Evolutionary conservation across 2,888 invertebrate genomes (phyloP), one percentile per base, ranked within the genome.

Genomic region (Apamea anceps): DNA sequence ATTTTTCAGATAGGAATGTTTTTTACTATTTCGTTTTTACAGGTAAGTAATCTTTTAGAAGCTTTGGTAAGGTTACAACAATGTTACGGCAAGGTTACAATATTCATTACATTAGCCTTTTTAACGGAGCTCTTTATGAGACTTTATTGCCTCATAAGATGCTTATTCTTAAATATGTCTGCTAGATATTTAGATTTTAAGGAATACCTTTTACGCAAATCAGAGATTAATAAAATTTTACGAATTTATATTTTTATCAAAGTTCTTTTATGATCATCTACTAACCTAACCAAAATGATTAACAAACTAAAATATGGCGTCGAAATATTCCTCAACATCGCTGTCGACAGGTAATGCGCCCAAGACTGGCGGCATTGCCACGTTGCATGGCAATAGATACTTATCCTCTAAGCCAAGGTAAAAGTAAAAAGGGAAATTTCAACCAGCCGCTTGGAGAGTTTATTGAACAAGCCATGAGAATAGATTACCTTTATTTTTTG

Each of bases 81-180:
- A 82, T 65, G 54, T 75, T 75, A 65, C 21, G 21, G 54, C 51
- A 48, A 80, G 63, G 75, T 72, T 72, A 67, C 18, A 32, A 72
- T 72, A 65, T 86, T 75, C 67, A 60, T 82, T 86, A 65, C 68
- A 62, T 70, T 60, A 76, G 15, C 13, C 12, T 62, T 66, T 84
- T 83, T 73, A 70, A 74, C 25, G 54, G 32, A 37, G n/a, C 28
- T 65, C 4, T 66, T 72, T 51, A 77, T 51, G 45, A 75, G 60
- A 60, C 15, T 82, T 83, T 54, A 77, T 84, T 63, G 45, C 25
- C 18, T 60, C 37, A 28, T 77, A 72, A 62, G 60, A 75, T 71
- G 18, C 63, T 84, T 63, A 37, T 37, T 65, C 45, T 25, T 60
- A 65, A 72, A 28, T 66, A 72, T 45, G n/a, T 51, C 66, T 73